Base-by-base conservation (phyloP, 2,113 vertebrate genomes). In the Calidris pygmaea region DNA sequence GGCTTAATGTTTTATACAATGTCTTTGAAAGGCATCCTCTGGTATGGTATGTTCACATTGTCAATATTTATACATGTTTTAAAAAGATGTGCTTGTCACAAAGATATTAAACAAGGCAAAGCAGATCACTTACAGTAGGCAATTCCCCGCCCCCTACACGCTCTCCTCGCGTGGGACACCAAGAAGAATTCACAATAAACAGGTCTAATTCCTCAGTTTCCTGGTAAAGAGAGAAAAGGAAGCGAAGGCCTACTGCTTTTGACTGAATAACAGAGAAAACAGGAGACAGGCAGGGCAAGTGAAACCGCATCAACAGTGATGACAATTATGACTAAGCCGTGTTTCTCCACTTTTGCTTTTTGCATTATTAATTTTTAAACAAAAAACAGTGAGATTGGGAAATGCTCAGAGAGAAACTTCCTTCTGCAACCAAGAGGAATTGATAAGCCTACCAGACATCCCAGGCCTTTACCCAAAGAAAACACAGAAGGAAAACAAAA, bases 371-470 rank as follows among this genome's bases (percentile, higher is more conserved):
- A 16, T 70, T 82, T 89, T 91, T 67, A 65, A 93, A 95, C 16
- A 56, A 87, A 85, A 68, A 52, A 1, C 24, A 70, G 11, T 26
- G 48, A 93, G 77, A 89, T 0, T n/a, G 55, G 53, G 70, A 95
- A 89, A 85, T 32, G 58, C 27, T 82, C 58, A 18, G 59, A 89
- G 26, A 96, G 55, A 82, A 95, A 74, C 41, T 78, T 91, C 67
- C 58, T 93, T 83, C 78, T 94, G 87, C 53, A 89, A 37, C 62
- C 29, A 87, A 87, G 27, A 72, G 34, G 53, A 92, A 79, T 1
- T 76, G 93, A 95, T 94, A 96, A 85, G 22, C 56, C 58, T n/a
- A 79, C 47, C 48, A 90, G 81, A 76, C n/a, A 95, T 22, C 29
- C 30, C 58, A 66, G 45, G 32, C 47, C 65, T 83, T 7, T 0